phyloP scores from a whole-genome alignment of 92 coral and sea anemone species.

The Heliopora coerulea region DNA sequence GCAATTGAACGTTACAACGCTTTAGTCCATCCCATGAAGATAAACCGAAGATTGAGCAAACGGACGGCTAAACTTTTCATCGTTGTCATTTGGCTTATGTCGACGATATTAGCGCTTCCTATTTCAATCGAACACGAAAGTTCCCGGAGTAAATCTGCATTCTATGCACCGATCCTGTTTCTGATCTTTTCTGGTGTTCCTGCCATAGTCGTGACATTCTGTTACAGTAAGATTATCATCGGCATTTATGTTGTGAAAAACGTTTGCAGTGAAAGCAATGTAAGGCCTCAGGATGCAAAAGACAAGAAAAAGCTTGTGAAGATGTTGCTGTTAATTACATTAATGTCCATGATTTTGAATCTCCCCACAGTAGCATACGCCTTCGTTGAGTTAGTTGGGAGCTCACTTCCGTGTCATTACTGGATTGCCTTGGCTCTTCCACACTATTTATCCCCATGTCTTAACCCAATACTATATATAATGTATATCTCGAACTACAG shows the following conservation, averaged over 20 bases:
- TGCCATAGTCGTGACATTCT: not conserved
- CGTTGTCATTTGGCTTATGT: not conserved
- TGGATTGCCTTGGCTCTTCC: not conserved
- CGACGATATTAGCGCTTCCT: not conserved
- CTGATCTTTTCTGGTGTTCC: too few species aligned
- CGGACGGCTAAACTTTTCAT: not conserved
- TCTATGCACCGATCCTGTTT: too few species aligned
- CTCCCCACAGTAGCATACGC: not conserved
- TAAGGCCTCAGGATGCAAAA: not conserved
- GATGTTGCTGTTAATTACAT: not conserved
- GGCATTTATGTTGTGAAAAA: conserved; percentile 5
- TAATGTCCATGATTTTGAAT: not conserved
- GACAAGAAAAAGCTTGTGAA: not conserved
- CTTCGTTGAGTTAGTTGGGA: not conserved
- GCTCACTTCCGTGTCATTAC: not conserved
- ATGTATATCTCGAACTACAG: not conserved
- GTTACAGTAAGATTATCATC: conserved; percentile 4
- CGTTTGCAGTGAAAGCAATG: conserved; percentile 10
- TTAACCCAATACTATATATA: not conserved
- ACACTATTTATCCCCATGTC: not conserved
- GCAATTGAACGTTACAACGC: conserved; percentile 28
- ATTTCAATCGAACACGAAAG: too few species aligned
- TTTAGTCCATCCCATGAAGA: conserved; percentile 9
- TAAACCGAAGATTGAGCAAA: conserved; percentile 11
- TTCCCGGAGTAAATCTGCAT: too few species aligned